phyloP scores from a whole-genome alignment of 2,888 invertebrate genomes.

The Synanthedon tipuliformis region DNA sequence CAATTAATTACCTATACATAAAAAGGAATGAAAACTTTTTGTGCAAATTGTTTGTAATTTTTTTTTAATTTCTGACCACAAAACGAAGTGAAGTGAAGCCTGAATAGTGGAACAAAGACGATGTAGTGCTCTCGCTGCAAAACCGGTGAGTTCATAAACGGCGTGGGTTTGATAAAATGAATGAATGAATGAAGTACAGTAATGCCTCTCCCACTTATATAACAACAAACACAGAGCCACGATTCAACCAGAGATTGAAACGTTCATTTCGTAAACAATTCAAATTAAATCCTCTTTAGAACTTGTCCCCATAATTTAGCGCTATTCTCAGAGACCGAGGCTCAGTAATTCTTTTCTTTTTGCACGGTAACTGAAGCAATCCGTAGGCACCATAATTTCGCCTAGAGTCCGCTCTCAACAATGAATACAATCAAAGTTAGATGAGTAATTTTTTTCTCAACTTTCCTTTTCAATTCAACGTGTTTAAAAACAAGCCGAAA shows the following conservation, averaged over 20 bases:
- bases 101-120: conserved; percentile 10
- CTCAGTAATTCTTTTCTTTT: background rate
- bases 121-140: conserved; percentile 35
- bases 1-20: no score
- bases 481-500: background rate
- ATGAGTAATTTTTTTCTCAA: conserved; percentile 25
- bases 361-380: background rate
- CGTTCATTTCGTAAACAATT: conserved; percentile 27
- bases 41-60: no score
- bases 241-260: conserved; percentile 1
- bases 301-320: background rate
- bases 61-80: conserved; percentile 10
- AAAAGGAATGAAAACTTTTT: no score
- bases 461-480: background rate
- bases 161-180: conserved; percentile 2
- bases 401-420: conserved; percentile 13
- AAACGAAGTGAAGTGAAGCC: conserved; percentile 26
- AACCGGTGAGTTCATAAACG: conserved; percentile 48
- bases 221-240: background rate
- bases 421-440: conserved; percentile 32
- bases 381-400: no score
- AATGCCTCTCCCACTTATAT: background rate
- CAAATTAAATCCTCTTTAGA: conserved; percentile 35
- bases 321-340: background rate
- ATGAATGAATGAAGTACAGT: background rate